A percentile compares a stretch with the other conserved stretches of the same genome.
These are phyloP conservation scores for Forpus xanthops DNA, from an alignment of 2,797 vertebrate species.

Conservation along the genomic window DNA sequence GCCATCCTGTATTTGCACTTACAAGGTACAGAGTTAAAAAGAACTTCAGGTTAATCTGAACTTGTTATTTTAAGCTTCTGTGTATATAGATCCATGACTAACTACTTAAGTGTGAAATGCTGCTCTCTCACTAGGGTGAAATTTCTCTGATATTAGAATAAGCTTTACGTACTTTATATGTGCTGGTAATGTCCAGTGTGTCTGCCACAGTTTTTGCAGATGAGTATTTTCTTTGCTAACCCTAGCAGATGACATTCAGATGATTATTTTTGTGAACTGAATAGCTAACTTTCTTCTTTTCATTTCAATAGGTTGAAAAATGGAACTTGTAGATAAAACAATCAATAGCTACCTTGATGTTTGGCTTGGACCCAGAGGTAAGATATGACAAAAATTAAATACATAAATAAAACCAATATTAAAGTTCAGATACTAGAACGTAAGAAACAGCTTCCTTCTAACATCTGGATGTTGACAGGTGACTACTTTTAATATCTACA, in stretches of 20 bases:
- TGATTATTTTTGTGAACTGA: neutral
- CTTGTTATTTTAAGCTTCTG: neutral
- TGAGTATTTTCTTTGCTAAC: neutral
- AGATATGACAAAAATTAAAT: constrained; percentile 50
- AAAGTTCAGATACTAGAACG: neutral
- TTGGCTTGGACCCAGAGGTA: constrained; percentile 95
- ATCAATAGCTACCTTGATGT: constrained; percentile 88
- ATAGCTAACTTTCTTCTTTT: constrained; percentile 12
- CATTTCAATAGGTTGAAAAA: constrained; percentile 79
- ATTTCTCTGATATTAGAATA: neutral
- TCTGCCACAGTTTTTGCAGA: neutral
- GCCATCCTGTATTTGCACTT: neutral
- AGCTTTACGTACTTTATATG: neutral
- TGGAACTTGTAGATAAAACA: constrained; percentile 90
- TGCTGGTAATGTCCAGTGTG: neutral
- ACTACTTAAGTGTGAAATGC: neutral
- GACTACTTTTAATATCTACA: neutral
- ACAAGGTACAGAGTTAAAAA: neutral
- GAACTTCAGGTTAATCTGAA: neutral
- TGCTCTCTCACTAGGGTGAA: neutral
- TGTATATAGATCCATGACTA: neutral
- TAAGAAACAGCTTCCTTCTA: neutral
- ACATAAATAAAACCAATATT: neutral
- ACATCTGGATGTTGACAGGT: neutral
- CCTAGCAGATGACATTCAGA: neutral